A percentile compares a stretch with the other conserved stretches of the same genome.
These are phyloP conservation scores for Microplitis deprimator DNA, from an alignment of 2,888 invertebrate species.

Conservation along the genomic window DNA sequence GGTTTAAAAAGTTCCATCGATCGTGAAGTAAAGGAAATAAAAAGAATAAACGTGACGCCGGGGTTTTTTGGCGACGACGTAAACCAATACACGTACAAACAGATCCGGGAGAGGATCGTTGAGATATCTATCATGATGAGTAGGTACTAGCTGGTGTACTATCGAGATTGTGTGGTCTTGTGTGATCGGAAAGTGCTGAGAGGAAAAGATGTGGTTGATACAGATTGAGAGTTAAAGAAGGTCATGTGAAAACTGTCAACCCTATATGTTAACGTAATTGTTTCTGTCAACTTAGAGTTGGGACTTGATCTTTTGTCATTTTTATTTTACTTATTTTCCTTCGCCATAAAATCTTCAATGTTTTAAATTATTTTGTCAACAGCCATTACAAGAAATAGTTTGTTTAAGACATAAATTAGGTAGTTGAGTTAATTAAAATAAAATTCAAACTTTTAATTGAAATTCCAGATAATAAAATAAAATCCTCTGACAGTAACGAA, in stretches of 20 bases:
- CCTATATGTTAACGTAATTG: slow-evolving; percentile 25
- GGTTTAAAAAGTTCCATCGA: too few species aligned
- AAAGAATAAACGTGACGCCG: neutral
- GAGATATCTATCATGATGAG: slow-evolving; percentile 32
- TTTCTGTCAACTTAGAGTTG: slow-evolving; percentile 11
- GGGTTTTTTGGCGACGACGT: neutral
- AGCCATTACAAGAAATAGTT: neutral
- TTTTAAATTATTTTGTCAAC: neutral
- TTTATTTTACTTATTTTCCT: neutral
- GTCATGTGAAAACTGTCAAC: slow-evolving; percentile 27
- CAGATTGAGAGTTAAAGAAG: slow-evolving; percentile 1
- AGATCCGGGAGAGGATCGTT: neutral
- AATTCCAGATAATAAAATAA: too few species aligned
- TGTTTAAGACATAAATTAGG: too few species aligned
- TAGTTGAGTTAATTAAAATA: too few species aligned
- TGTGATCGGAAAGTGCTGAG: neutral
- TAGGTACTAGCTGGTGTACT: neutral
- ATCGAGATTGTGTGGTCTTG: slow-evolving; percentile 18
- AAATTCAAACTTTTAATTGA: too few species aligned
- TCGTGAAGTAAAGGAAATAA: neutral
- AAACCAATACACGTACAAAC: neutral
- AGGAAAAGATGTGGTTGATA: slow-evolving; percentile 1
- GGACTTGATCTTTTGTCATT: neutral
- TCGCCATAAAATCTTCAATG: neutral
- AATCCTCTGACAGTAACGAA: too few species aligned